phyloP scores from a whole-genome alignment of 2,888 invertebrate genomes.

The Orchesellides sinensis region DNA sequence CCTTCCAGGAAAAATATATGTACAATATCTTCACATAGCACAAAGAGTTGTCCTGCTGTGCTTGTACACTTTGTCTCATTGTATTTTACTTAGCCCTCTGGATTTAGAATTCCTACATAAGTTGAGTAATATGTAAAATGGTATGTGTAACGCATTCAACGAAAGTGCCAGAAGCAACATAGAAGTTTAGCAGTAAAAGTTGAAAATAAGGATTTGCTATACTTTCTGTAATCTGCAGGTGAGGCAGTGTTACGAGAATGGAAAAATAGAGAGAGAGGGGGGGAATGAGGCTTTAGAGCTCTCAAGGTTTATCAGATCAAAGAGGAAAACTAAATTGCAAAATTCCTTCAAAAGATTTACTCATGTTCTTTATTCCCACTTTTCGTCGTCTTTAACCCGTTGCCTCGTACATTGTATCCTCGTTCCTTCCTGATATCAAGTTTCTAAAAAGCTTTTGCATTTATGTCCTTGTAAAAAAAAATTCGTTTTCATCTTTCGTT shows the following conservation, averaged over 20 bases:
- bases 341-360: slow-evolving; percentile 54
- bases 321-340: slow-evolving; percentile 53
- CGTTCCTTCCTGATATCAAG: slow-evolving; percentile 5
- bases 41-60: too few relatives aligned
- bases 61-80: slow-evolving; percentile 10
- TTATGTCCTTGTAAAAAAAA: background rate
- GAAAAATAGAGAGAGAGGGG: too few relatives aligned
- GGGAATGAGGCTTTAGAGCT: background rate
- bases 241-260: too few relatives aligned
- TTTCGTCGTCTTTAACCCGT: slow-evolving; percentile 16
- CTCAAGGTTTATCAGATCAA: slow-evolving; percentile 55
- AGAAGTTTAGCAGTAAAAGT: slow-evolving; percentile 3
- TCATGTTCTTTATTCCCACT: slow-evolving; percentile 16
- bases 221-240: slow-evolving; percentile 33
- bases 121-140: background rate
- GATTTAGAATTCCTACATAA: too few relatives aligned
- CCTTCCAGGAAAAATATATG: slow-evolving; percentile 19
- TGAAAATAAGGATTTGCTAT: slow-evolving; percentile 40
- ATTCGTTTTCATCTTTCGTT: background rate
- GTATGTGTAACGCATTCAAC: too few relatives aligned
- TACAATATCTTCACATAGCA: too few relatives aligned
- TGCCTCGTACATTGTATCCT: background rate
- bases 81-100: background rate
- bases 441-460: slow-evolving; percentile 35
- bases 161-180: slow-evolving; percentile 20